Conservation (phyloP, 2,797 vertebrate species). For the Eidolon dupreanum region DNA sequence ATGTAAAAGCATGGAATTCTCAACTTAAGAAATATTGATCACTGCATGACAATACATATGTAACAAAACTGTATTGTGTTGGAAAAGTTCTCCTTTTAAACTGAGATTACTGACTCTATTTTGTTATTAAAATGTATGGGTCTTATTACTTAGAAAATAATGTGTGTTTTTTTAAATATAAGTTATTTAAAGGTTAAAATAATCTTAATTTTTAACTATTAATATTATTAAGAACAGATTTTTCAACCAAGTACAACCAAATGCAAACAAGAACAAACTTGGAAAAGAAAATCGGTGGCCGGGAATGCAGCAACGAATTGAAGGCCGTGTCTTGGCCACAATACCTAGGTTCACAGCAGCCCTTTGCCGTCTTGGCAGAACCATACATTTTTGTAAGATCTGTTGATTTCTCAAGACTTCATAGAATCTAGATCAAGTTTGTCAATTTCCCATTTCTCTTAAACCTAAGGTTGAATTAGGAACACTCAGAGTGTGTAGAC, state of each 20-base stretch:
- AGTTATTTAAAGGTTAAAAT: conserved; percentile 73
- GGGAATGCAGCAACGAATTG: neutral
- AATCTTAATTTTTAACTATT: conserved; percentile 78
- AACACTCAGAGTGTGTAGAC: neutral
- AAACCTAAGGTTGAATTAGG: neutral
- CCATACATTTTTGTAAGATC: conserved; percentile 69
- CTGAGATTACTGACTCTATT: conserved; percentile 34
- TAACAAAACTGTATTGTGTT: conserved; percentile 56
- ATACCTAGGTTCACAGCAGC: neutral
- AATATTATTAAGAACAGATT: conserved; percentile 75
- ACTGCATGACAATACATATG: conserved; percentile 58
- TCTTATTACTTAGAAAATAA: conserved; percentile 65
- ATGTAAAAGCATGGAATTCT: conserved; percentile 70
- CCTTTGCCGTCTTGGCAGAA: conserved; percentile 54
- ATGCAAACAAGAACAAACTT: conserved; percentile 56
- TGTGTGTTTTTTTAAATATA: conserved; percentile 63
- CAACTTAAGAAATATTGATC: conserved; percentile 71
- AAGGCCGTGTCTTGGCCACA: conserved; percentile 40
- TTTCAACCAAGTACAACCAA: conserved; percentile 44
- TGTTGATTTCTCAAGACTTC: conserved; percentile 73
- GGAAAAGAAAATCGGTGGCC: conserved; percentile 48
- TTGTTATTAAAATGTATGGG: conserved; percentile 54
- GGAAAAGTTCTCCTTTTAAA: conserved; percentile 59
- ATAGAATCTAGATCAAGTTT: conserved; percentile 59
- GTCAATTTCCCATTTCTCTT: conserved; percentile 49